A percentile compares a stretch with the other conserved stretches of the same genome.
phyloP scores from a whole-genome alignment of 1,140 invertebrate species.

The Nixonia krombeini region DNA sequence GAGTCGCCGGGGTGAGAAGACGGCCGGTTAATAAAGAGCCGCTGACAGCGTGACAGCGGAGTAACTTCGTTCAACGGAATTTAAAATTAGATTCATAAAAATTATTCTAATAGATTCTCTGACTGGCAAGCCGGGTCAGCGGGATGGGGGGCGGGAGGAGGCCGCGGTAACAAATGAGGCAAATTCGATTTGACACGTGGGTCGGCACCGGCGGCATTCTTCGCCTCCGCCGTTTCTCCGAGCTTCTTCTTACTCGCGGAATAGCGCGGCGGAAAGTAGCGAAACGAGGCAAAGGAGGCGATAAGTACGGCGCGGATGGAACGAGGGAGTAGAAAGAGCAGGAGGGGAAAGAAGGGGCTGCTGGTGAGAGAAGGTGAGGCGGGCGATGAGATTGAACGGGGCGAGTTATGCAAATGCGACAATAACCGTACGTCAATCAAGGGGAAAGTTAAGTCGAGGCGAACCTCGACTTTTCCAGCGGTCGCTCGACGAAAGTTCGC shows the following conservation, averaged over 20 bases:
- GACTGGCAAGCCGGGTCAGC: conserved; percentile 46
- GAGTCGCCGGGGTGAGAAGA: conserved; percentile 4
- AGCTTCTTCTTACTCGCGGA: conserved; percentile 41
- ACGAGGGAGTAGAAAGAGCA: conserved; percentile 12
- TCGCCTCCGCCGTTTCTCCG: conserved; percentile 33
- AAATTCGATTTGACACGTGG: conserved; percentile 71
- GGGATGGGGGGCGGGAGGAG: conserved; percentile 9
- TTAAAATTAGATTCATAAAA: conserved; percentile 72
- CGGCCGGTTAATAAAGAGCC: conserved; percentile 60
- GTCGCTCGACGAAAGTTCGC: conserved; percentile 27
- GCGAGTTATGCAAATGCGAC: conserved; percentile 68
- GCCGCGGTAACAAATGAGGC: conserved; percentile 62
- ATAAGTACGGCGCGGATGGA: conserved; percentile 7
- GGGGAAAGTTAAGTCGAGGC: conserved; percentile 60
- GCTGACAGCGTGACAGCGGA: conserved; percentile 62
- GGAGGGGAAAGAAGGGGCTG: conserved; percentile 28
- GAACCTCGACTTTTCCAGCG: conserved; percentile 46
- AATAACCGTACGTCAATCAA: conserved; percentile 70
- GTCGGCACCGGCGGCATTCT: conserved; percentile 51
- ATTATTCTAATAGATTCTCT: conserved; percentile 72
- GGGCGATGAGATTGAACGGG: conserved; percentile 34
- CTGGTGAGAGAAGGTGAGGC: conserved; percentile 9
- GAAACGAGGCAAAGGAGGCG: conserved; percentile 30
- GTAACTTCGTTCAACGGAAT: conserved; percentile 66
- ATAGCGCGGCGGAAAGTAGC: conserved; percentile 29